These are phyloP conservation scores for Gastracanthus pulcherrimus DNA, from an alignment of 2,888 invertebrate genomes.

Conservation along the genomic window DNA sequence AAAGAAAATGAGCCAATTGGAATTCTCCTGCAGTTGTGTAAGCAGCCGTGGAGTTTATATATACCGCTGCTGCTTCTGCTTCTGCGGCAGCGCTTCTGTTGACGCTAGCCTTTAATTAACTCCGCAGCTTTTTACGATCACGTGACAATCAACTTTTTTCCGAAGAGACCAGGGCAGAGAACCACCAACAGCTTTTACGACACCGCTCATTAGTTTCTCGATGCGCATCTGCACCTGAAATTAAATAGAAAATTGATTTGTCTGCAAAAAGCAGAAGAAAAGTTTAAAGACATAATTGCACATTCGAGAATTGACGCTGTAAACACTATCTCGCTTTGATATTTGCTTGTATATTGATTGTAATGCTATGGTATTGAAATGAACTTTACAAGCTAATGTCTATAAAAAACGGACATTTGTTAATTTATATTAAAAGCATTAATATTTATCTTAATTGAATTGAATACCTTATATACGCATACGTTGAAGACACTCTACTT, in stretches of 20 bases:
- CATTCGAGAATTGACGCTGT: conserved; percentile 16
- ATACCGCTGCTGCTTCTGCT: conserved; percentile 2
- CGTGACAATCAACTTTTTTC: conserved; percentile 50
- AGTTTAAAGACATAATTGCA: conserved; percentile 43
- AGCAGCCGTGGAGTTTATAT: conserved; percentile 18
- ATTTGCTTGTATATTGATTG: background rate
- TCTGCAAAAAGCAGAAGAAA: conserved; percentile 24
- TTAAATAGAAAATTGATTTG: conserved; percentile 54
- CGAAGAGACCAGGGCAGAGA: background rate
- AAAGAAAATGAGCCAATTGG: conserved; percentile 57
- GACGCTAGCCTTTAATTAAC: conserved; percentile 54
- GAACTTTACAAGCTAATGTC: background rate
- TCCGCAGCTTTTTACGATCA: conserved; percentile 47
- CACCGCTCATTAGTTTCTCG: conserved; percentile 50
- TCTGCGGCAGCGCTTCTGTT: conserved; percentile 14
- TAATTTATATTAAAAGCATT: no score
- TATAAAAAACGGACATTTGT: no score
- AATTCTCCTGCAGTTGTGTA: conserved; percentile 42
- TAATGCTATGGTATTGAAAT: background rate
- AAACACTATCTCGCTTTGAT: conserved; percentile 6
- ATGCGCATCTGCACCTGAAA: conserved; percentile 46
- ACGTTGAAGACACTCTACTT: no score
- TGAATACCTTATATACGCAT: no score
- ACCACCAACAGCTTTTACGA: conserved; percentile 35
- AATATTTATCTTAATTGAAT: no score